Base-by-base conservation (phyloP, 2,888 invertebrate genomes). In the Hydrotaea diabolus region DNA sequence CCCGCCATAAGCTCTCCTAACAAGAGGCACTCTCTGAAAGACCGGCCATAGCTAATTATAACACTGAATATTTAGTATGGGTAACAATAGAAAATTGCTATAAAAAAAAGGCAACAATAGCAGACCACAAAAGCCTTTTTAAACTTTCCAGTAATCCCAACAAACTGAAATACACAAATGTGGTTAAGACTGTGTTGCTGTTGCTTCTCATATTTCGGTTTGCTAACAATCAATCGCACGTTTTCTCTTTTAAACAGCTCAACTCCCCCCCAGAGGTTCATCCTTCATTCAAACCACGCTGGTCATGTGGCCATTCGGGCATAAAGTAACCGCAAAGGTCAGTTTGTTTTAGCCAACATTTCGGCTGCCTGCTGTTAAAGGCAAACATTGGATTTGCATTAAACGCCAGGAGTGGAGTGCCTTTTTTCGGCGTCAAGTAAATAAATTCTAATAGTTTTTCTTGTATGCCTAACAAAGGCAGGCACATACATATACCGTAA, bases 381-480 rank as follows among this genome's bases (percentile, higher is more conserved):
- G 57, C 39, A 43, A 36, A 36, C n/a, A 64, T 64, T 64, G 23
- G 36, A 49, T 64, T 36, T 64, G 17, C 36, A 43, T 66, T 66
- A 39, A 11, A 31, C 31, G 31, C 31, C 3, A 39, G 39, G 11
- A 39, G 5, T 36, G 36, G 36, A 36, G 36, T 21, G 19, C 4
- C n/a, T 39, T 39, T 49, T 49, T 8, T n/a, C 7, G 49, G 23
- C 59, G 0, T 13, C 59, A 59, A 59, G 59, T 59, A 66, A 66
- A 39, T 21, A 66, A 66, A 66, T 66, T 66, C 19, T 19, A 66
- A 43, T 66, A 66, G 66, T 66, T 66, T 39, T 19, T 43, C 17
- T 64, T 0, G 26, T n/a, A 59, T 4, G 31, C 15, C 7, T 11
- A 9, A 9, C 57, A 15, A 3, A 2, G 8, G 17, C 19, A 21